These are phyloP conservation scores for Helleia helle DNA, from an alignment of 2,888 invertebrate genomes.

Conservation along the genomic window DNA sequence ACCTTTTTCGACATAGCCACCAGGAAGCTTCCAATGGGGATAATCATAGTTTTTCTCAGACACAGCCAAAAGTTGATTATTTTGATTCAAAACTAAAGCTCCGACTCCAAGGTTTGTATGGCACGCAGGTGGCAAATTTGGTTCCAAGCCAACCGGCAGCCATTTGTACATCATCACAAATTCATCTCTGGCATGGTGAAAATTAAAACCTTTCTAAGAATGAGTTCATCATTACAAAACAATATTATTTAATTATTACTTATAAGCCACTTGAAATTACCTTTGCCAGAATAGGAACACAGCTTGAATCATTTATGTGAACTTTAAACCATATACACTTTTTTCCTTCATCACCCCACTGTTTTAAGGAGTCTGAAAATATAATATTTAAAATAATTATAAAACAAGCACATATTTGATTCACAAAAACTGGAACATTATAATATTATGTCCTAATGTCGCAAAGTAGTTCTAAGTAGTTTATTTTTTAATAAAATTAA, in stretches of 20 bases:
- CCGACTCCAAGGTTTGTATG: constrained; percentile 88
- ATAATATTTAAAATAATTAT: too few relatives aligned
- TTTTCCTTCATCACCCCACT: constrained; percentile 77
- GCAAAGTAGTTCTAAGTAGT: too few relatives aligned
- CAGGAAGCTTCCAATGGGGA: constrained; percentile 92
- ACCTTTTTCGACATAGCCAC: constrained; percentile 92
- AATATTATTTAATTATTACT: neutral
- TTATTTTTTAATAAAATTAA: too few relatives aligned
- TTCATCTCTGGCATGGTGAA: constrained; percentile 89
- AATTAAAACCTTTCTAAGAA: constrained; percentile 86
- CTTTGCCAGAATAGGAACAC: constrained; percentile 82
- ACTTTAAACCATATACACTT: constrained; percentile 89
- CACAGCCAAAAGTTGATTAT: constrained; percentile 84
- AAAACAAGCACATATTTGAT: too few relatives aligned
- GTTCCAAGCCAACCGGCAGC: constrained; percentile 77
- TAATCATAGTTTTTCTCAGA: constrained; percentile 80
- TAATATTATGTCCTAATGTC: too few relatives aligned
- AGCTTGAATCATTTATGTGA: constrained; percentile 76
- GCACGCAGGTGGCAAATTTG: constrained; percentile 82
- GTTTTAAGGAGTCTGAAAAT: constrained; percentile 78
- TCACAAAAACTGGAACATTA: too few relatives aligned
- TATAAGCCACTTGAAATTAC: constrained; percentile 41
- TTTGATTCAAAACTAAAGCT: constrained; percentile 86
- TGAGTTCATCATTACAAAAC: constrained; percentile 14
- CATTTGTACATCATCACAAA: constrained; percentile 88